A percentile compares a stretch with the other conserved stretches of the same genome.
phyloP scores from a whole-genome alignment of 1,140 invertebrate genomes.

The Cherax quadricarinatus region DNA sequence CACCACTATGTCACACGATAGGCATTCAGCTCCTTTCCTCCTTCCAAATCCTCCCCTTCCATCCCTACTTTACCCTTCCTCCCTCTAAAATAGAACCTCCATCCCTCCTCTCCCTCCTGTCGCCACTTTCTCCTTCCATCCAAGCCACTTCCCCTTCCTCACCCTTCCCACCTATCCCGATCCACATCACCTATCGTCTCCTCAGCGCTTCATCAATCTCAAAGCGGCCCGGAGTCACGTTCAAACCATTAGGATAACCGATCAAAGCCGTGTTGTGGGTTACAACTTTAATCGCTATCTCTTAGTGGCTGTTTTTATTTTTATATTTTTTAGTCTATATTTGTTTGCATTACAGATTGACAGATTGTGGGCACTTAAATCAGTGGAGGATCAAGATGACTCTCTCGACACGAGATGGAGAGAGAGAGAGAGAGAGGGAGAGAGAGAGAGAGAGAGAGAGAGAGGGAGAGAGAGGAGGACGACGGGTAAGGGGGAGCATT shows the following conservation, averaged over 20 bases:
- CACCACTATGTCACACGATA: too few species aligned
- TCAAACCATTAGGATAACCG: constrained; percentile 58
- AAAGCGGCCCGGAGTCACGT: constrained; percentile 62
- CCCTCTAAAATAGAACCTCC: neutral
- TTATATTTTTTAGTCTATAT: constrained; percentile 44
- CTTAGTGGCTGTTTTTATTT: neutral
- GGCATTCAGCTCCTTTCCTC: neutral
- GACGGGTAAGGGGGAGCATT: neutral
- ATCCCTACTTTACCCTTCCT: neutral
- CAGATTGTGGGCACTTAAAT: constrained; percentile 43
- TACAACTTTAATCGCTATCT: constrained; percentile 40
- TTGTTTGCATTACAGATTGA: constrained; percentile 66
- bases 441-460: constrained; percentile 24
- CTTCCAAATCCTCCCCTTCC: neutral
- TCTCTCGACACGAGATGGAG: neutral
- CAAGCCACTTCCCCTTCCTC: neutral
- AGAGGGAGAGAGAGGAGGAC: constrained; percentile 54
- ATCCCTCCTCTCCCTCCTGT: neutral
- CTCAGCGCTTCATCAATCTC: constrained; percentile 3
- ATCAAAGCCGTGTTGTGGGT: constrained; percentile 42
- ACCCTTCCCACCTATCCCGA: neutral
- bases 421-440: neutral
- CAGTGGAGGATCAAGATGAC: constrained; percentile 53
- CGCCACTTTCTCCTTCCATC: neutral
- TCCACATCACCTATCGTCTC: neutral